phyloP scores from a whole-genome alignment of 2,888 invertebrate species.

The Tenthredo mesomela region DNA sequence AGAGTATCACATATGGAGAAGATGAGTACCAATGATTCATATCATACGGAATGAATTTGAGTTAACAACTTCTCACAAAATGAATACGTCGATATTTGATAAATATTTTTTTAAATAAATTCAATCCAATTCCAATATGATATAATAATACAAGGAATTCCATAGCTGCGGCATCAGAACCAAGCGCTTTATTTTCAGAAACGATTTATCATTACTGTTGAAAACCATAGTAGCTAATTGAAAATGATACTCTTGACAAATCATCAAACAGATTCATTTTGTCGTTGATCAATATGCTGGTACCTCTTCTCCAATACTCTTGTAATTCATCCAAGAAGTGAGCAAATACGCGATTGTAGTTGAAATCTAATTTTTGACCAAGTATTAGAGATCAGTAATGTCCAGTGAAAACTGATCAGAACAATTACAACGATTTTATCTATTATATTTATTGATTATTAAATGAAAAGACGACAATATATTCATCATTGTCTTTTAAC shows the following conservation, averaged over 20 bases:
- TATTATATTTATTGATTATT: neutral
- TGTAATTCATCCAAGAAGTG: slow-evolving; percentile 37
- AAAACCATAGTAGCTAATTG: neutral
- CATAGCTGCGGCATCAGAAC: neutral
- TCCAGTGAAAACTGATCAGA: slow-evolving; percentile 5
- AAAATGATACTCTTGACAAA: neutral
- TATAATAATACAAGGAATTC: neutral
- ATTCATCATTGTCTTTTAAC: neutral
- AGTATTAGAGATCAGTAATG: slow-evolving; percentile 4
- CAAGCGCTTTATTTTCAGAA: neutral
- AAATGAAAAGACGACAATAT: neutral
- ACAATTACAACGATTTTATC: neutral
- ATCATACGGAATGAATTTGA: neutral
- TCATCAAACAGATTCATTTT: neutral
- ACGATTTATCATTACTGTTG: neutral
- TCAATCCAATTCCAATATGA: neutral
- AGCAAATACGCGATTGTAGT: neutral
- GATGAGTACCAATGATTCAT: neutral
- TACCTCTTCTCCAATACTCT: slow-evolving; percentile 20
- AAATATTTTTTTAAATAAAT: neutral
- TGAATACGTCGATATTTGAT: neutral
- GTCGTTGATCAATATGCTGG: neutral
- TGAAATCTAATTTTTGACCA: neutral
- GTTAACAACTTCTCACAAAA: neutral
- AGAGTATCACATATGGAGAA: slow-evolving; percentile 17